A percentile compares a stretch with the other conserved stretches of the same genome.
Evolutionary conservation across 2,797 vertebrate genomes (phyloP).

Genomic region (Hyperoplus immaculatus): DNA sequence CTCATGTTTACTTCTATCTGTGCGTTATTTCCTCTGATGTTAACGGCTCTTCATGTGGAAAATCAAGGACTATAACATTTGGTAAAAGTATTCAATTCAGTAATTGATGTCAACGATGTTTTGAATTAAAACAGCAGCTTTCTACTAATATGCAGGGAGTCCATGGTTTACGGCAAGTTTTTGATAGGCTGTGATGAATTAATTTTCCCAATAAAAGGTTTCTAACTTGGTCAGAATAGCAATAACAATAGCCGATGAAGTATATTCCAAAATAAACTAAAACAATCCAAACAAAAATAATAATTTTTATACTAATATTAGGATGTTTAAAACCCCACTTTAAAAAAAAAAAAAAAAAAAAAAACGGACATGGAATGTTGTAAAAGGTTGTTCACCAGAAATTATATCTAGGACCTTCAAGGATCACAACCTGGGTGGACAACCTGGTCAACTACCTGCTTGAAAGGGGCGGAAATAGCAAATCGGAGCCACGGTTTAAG

Average conservation of each 20-base stretch:
- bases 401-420: too few relatives aligned
- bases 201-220: background rate
- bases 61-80: slow-evolving; percentile 9
- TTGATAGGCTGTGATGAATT: background rate
- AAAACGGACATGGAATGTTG: too few relatives aligned
- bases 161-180: background rate
- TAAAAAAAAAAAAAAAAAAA: too few relatives aligned
- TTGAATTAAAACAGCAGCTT: slow-evolving; percentile 49
- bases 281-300: background rate
- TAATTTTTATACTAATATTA: background rate
- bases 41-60: slow-evolving; percentile 12
- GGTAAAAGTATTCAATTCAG: slow-evolving; percentile 1
- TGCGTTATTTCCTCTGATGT: slow-evolving; percentile 4
- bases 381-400: too few relatives aligned
- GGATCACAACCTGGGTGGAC: too few relatives aligned
- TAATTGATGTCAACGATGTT: slow-evolving; percentile 1
- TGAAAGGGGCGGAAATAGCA: too few relatives aligned
- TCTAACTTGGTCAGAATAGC: background rate
- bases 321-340: background rate
- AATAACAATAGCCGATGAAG: background rate
- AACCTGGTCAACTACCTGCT: too few relatives aligned
- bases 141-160: background rate
- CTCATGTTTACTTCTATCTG: slow-evolving; percentile 24
- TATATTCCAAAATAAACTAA: background rate
- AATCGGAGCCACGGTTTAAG: too few relatives aligned